Evolutionary conservation across 1,140 invertebrate genomes (phyloP).

Genomic region (Marisa cornuarietis): DNA sequence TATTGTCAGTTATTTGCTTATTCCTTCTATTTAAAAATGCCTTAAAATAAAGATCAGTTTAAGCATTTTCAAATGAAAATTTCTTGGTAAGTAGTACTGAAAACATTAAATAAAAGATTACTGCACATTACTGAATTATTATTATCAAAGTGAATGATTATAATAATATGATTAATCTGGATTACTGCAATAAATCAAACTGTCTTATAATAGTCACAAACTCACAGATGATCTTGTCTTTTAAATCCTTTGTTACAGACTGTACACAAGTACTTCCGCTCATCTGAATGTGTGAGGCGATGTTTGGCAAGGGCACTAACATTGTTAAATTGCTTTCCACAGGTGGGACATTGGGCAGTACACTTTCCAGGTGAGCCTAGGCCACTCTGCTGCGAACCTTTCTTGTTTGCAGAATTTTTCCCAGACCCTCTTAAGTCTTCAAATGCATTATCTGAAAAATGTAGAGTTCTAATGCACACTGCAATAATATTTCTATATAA

Average conservation of each 20-base stretch:
- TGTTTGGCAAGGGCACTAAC: constrained; percentile 97
- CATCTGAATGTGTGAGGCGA: constrained; percentile 97
- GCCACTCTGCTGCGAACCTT: constrained; percentile 24
- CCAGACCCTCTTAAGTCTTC: background rate
- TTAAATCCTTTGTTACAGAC: constrained; percentile 98
- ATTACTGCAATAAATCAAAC: no score
- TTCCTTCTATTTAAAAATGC: no score
- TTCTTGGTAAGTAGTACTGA: no score
- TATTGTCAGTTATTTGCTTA: no score
- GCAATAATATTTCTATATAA: no score
- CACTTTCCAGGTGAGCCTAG: constrained; percentile 42
- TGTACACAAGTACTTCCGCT: constrained; percentile 93
- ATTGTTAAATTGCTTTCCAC: constrained; percentile 96
- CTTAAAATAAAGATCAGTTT: no score
- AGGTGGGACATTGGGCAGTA: constrained; percentile 72
- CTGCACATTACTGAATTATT: no score
- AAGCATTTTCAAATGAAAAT: no score
- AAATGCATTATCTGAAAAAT: no score
- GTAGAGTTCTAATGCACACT: no score
- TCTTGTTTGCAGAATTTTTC: constrained; percentile 4
- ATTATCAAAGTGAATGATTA: background rate
- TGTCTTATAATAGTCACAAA: constrained; percentile 51
- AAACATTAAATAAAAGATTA: no score
- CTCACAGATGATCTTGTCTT: constrained; percentile 97
- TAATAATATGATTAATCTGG: background rate